A percentile compares a stretch with the other conserved stretches of the same genome.
Conservation (phyloP, 2,797 vertebrate species). For the Bradypodion ventrale region DNA sequence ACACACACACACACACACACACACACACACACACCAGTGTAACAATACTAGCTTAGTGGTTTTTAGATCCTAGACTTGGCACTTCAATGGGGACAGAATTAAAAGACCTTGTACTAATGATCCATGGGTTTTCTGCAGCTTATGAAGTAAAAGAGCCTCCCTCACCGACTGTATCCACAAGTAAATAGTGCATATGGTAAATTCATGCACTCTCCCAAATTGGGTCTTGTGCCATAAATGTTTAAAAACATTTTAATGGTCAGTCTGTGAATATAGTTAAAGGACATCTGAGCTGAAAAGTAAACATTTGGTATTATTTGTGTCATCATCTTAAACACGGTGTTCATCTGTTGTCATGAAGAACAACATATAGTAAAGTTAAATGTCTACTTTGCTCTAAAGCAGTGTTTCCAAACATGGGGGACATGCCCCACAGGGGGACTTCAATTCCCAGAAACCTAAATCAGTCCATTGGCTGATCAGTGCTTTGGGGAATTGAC, state of each 20-base stretch:
- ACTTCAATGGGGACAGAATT: constrained; percentile 2
- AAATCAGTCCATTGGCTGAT: too few species aligned
- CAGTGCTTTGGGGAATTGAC: too few species aligned
- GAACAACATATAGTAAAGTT: too few species aligned
- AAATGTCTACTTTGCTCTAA: too few species aligned
- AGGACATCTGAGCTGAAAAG: not conserved
- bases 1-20: too few species aligned
- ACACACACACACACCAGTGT: too few species aligned
- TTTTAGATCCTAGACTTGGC: not conserved
- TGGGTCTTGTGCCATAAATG: not conserved
- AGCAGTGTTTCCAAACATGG: too few species aligned
- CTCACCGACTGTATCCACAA: constrained; percentile 1
- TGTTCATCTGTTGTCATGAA: too few species aligned
- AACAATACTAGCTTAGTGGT: not conserved
- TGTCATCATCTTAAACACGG: too few species aligned
- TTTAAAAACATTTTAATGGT: not conserved
- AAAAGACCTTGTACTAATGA: constrained; percentile 3
- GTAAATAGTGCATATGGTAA: constrained; percentile 5
- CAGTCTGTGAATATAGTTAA: not conserved
- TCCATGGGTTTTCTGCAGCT: constrained; percentile 24
- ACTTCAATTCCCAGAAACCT: too few species aligned
- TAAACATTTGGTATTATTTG: too few species aligned
- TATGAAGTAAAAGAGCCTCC: constrained; percentile 13
- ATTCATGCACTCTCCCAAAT: constrained; percentile 35
- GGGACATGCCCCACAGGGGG: too few species aligned